A percentile compares a stretch with the other conserved stretches of the same genome.
Evolutionary conservation across 2,797 vertebrate species (phyloP).

Genomic region (Sparidentex hasta): DNA sequence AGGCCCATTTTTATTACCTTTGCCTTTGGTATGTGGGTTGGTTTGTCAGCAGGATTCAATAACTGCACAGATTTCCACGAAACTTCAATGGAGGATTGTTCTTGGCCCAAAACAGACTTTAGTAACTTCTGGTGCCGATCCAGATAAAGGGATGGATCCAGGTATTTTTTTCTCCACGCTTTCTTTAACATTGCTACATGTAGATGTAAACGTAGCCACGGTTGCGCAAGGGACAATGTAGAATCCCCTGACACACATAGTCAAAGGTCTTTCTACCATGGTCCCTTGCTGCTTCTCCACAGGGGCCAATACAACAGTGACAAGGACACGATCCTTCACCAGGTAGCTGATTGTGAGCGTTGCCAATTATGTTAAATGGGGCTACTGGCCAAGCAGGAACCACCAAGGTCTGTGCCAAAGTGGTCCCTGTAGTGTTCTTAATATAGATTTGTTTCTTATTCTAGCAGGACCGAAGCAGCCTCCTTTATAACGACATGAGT

Average conservation of each 20-base stretch:
- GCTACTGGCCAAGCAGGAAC: conserved; percentile 51
- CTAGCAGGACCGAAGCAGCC: conserved; percentile 8
- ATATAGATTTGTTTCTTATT: conserved; percentile 21
- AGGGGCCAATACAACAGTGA: conserved; percentile 21
- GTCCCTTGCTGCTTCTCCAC: conserved; percentile 3
- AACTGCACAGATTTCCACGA: too few relatives aligned
- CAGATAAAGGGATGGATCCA: too few relatives aligned
- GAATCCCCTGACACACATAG: conserved; percentile 2
- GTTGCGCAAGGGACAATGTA: background rate
- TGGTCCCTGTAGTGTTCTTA: conserved; percentile 31
- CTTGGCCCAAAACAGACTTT: too few relatives aligned
- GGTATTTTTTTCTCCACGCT: too few relatives aligned
- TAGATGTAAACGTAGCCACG: too few relatives aligned
- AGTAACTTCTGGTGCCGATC: too few relatives aligned
- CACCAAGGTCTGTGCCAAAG: conserved; percentile 34
- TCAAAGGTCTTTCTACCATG: background rate
- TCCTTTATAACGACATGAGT: background rate
- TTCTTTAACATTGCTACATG: too few relatives aligned
- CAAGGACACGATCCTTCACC: conserved; percentile 24
- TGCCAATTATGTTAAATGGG: conserved; percentile 54
- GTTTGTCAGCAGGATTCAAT: too few relatives aligned
- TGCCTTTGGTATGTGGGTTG: too few relatives aligned
- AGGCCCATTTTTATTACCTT: too few relatives aligned
- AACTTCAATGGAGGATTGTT: too few relatives aligned
- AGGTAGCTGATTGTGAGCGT: conserved; percentile 40